Percentiles rank a stretch among this genome's conserved stretches.
Conservation (phyloP, 1,140 invertebrate genomes). For the Trachymyrmex septentrionalis region DNA sequence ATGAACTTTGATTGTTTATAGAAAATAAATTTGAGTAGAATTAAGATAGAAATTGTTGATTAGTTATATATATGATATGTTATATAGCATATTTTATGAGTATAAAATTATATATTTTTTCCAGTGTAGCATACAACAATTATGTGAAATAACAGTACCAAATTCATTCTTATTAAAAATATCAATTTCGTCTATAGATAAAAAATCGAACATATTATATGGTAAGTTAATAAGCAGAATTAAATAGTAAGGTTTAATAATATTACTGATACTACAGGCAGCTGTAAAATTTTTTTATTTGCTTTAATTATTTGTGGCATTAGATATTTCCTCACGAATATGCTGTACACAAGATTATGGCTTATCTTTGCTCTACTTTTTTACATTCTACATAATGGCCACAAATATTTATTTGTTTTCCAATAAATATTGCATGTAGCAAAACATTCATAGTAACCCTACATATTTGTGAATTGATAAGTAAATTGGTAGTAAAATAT, state of each 20-base stretch:
- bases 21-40: background rate
- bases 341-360: no score
- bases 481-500: background rate
- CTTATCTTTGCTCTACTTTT: no score
- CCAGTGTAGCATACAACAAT: constrained; percentile 14
- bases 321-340: no score
- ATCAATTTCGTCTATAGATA: constrained; percentile 31
- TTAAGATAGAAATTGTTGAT: background rate
- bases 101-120: constrained; percentile 6
- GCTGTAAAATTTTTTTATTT: no score
- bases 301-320: no score
- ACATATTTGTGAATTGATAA: background rate
- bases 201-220: constrained; percentile 32
- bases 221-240: constrained; percentile 2
- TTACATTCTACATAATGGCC: no score
- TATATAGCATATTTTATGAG: background rate
- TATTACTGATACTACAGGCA: no score
- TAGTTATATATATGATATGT: background rate
- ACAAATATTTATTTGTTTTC: no score
- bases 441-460: background rate
- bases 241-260: background rate
- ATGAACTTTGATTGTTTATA: background rate
- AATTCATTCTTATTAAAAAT: constrained; percentile 38
- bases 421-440: no score
- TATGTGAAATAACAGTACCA: constrained; percentile 25